phyloP scores from a whole-genome alignment of 1,140 invertebrate genomes.

The Eriosoma lanigerum region DNA sequence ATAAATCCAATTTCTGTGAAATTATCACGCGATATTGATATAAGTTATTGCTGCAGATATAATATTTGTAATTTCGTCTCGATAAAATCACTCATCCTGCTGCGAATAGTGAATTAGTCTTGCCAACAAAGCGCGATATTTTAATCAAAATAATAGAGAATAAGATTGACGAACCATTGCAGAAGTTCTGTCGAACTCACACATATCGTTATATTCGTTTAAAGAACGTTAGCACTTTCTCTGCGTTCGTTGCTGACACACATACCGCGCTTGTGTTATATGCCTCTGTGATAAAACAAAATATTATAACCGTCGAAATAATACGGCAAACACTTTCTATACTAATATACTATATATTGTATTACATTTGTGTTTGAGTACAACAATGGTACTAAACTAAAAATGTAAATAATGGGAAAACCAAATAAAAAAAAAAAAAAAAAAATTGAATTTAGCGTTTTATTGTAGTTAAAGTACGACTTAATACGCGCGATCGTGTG shows the following conservation, averaged over 20 bases:
- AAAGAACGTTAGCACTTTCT: conserved; percentile 41
- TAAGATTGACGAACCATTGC: conserved; percentile 18
- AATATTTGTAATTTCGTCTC: not conserved
- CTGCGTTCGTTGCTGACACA: conserved; percentile 38
- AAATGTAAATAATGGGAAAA: conserved; percentile 14
- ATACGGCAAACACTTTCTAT: conserved; percentile 31
- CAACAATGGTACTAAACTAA: conserved; percentile 31
- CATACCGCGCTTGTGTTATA: conserved; percentile 47
- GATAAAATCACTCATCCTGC: not conserved
- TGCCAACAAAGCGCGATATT: conserved; percentile 1
- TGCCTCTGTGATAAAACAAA: conserved; percentile 37
- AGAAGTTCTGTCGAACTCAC: not conserved
- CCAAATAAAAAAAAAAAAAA: conserved; percentile 21
- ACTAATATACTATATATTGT: not conserved
- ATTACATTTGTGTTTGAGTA: not conserved
- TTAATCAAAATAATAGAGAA: not conserved
- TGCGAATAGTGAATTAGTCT: not conserved
- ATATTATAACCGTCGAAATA: not conserved
- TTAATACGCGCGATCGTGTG: conserved; percentile 22
- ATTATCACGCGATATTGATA: not conserved
- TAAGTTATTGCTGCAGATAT: no score
- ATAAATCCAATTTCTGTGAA: not conserved
- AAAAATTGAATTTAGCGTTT: not conserved
- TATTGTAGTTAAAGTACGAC: conserved; percentile 10
- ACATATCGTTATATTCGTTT: conserved; percentile 14